These are phyloP conservation scores for Corythucha ciliata DNA, from an alignment of 2,888 invertebrate species.

Conservation along the genomic window DNA sequence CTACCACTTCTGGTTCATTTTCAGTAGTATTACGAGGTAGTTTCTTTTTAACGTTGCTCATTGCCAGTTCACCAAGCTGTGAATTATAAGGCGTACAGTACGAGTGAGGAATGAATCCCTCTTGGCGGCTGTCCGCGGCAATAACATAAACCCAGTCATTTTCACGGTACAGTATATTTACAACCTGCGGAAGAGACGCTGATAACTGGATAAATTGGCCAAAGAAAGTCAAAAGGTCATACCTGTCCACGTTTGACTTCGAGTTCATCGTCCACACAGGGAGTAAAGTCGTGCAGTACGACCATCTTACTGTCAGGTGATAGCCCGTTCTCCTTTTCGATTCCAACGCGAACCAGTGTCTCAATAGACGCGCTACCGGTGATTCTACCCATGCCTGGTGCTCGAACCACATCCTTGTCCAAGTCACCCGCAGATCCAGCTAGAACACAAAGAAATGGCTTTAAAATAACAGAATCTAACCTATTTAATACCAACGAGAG, in stretches of 20 bases:
- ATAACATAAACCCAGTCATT: slow-evolving; percentile 98
- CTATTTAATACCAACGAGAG: too few relatives aligned
- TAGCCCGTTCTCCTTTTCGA: slow-evolving; percentile 84
- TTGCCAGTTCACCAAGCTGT: slow-evolving; percentile 64
- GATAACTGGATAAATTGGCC: background rate
- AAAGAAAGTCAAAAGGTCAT: slow-evolving; percentile 27
- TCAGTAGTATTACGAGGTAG: slow-evolving; percentile 52
- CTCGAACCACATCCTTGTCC: slow-evolving; percentile 63
- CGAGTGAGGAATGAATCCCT: slow-evolving; percentile 91
- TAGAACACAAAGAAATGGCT: slow-evolving; percentile 22
- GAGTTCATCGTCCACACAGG: slow-evolving; percentile 89
- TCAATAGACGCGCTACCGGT: slow-evolving; percentile 92
- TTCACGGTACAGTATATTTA: slow-evolving; percentile 88
- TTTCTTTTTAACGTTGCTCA: slow-evolving; percentile 68
- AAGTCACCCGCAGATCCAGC: slow-evolving; percentile 66
- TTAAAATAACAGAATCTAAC: background rate
- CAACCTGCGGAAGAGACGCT: slow-evolving; percentile 50
- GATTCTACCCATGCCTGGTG: slow-evolving; percentile 81
- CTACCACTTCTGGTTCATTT: slow-evolving; percentile 28
- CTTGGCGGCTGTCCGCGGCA: slow-evolving; percentile 75
- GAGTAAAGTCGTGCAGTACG: slow-evolving; percentile 86
- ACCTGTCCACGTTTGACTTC: slow-evolving; percentile 76
- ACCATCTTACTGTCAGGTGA: slow-evolving; percentile 93
- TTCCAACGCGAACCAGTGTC: slow-evolving; percentile 77
- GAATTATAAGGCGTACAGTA: slow-evolving; percentile 79